Evolutionary conservation across 1,140 invertebrate species (phyloP).

Genomic region (Plutomurus gul): DNA sequence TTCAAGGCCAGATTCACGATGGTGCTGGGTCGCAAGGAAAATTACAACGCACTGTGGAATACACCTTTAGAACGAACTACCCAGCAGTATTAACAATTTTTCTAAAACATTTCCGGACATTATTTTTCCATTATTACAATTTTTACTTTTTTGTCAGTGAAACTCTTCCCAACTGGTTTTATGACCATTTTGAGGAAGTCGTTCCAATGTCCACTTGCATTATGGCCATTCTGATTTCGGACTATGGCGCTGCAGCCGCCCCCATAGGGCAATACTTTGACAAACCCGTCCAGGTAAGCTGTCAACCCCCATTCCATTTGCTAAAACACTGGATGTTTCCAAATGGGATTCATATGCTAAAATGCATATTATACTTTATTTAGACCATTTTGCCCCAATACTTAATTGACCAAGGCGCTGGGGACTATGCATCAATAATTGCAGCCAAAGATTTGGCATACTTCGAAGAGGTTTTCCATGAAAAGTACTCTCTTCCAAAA

Average conservation of each 20-base stretch:
- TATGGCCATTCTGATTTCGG: constrained; percentile 75
- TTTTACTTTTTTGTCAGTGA: background rate
- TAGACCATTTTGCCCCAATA: constrained; percentile 4
- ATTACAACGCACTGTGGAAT: background rate
- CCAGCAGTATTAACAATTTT: background rate
- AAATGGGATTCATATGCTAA: background rate
- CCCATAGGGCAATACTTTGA: background rate
- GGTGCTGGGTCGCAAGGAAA: background rate
- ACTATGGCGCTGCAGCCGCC: constrained; percentile 62
- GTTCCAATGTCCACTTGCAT: constrained; percentile 78
- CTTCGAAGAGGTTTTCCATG: constrained; percentile 40
- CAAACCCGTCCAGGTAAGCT: constrained; percentile 36
- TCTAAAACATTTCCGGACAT: background rate
- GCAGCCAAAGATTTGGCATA: constrained; percentile 38
- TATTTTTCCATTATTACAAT: background rate
- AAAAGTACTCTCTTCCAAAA: constrained; percentile 44
- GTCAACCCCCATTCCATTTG: background rate
- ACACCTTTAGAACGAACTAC: background rate
- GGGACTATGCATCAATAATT: constrained; percentile 19
- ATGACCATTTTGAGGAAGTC: background rate
- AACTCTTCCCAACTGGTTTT: constrained; percentile 2
- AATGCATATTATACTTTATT: background rate
- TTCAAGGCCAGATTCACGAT: constrained; percentile 35
- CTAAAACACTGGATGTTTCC: background rate
- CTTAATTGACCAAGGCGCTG: constrained; percentile 31